Conservation (phyloP, 2,113 vertebrate species). For the Alosa alosa region DNA sequence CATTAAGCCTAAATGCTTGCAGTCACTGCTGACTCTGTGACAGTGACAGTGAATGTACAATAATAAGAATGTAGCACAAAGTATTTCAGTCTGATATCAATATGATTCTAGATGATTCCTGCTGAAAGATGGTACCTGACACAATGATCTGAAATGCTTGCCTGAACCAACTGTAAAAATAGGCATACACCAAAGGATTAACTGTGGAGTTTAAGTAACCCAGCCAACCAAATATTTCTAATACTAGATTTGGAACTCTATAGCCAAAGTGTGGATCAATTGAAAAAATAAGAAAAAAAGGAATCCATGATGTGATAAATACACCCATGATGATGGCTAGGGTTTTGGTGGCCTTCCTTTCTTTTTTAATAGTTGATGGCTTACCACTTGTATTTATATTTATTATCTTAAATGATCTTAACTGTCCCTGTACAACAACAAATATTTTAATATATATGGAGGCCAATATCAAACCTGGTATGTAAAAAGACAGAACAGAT, state of each 20-base stretch:
- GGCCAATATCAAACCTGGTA: constrained; percentile 76
- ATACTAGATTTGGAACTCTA: constrained; percentile 60
- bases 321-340: constrained; percentile 75
- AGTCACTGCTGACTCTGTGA: too few species aligned
- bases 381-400: constrained; percentile 42
- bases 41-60: too few species aligned
- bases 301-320: constrained; percentile 79
- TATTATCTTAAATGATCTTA: constrained; percentile 66
- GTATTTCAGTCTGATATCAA: constrained; percentile 21
- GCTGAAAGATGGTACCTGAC: constrained; percentile 73
- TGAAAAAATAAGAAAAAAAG: constrained; percentile 76
- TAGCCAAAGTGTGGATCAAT: constrained; percentile 73
- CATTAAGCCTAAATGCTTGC: too few species aligned
- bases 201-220: constrained; percentile 82
- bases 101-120: constrained; percentile 60
- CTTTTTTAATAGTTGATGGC: constrained; percentile 51
- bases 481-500: constrained; percentile 74
- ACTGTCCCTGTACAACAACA: constrained; percentile 71
- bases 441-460: constrained; percentile 78
- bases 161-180: constrained; percentile 81
- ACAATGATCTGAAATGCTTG: constrained; percentile 75
- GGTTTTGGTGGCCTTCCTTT: constrained; percentile 77
- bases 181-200: constrained; percentile 81
- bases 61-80: neutral
- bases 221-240: constrained; percentile 76